A percentile compares a stretch with the other conserved stretches of the same genome.
These are phyloP conservation scores for Rhimphoctona megacephalus DNA, from an alignment of 2,888 invertebrate species.

Conservation along the genomic window DNA sequence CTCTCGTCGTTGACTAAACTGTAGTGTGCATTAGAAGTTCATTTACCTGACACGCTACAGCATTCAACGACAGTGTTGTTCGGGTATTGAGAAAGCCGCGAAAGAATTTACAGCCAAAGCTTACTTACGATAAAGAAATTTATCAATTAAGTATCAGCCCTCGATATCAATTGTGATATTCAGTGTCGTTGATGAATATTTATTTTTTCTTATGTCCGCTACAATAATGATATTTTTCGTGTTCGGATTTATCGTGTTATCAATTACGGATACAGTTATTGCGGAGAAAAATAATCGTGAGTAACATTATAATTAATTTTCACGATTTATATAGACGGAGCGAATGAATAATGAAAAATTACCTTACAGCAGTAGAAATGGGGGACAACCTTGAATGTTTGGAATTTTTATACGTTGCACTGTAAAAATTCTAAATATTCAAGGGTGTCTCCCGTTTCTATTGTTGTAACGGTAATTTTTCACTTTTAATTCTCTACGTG, in stretches of 20 bases:
- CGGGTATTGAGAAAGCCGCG: constrained; percentile 29
- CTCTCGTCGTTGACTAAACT: constrained; percentile 61
- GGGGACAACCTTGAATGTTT: no score
- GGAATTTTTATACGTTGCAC: no score
- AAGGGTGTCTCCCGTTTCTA: no score
- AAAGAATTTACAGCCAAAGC: not conserved
- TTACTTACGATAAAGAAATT: not conserved
- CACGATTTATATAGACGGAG: not conserved
- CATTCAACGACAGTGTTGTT: constrained; percentile 39
- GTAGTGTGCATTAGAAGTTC: constrained; percentile 58
- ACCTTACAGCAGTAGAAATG: no score
- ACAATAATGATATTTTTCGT: constrained; percentile 42
- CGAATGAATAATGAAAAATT: no score
- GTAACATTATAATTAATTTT: constrained; percentile 38
- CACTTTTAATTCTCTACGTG: not conserved
- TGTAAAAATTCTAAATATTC: no score
- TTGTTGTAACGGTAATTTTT: no score
- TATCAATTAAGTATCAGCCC: not conserved
- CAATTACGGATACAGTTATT: constrained; percentile 24
- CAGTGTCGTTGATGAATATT: not conserved
- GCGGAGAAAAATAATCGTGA: constrained; percentile 67
- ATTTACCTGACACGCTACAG: constrained; percentile 55
- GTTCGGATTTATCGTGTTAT: constrained; percentile 30
- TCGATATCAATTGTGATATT: not conserved
- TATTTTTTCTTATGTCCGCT: not conserved